Percentiles rank a stretch among this genome's conserved stretches.
Evolutionary conservation across 2,113 vertebrate species (phyloP).

Genomic region (Pseudorasbora parva): DNA sequence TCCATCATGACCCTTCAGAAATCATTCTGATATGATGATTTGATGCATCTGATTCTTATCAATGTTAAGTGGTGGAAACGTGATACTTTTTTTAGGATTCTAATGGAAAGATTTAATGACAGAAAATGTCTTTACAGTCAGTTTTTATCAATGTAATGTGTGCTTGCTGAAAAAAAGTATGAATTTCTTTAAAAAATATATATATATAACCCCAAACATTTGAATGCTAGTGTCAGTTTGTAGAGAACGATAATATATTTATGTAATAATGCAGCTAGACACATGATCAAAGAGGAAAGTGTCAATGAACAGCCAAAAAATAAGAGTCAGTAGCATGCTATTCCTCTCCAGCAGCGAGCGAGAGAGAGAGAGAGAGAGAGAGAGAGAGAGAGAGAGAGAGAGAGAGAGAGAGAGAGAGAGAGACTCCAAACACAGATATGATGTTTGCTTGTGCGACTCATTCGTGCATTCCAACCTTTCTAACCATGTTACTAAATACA

Average conservation of each 20-base stretch:
- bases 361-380: neutral
- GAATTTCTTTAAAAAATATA: no score
- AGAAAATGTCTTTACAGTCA: no score
- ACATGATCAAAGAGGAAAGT: neutral
- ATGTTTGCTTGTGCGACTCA: slow-evolving; percentile 49
- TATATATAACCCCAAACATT: no score
- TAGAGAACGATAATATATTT: neutral
- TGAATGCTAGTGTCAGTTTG: no score
- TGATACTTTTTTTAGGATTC: no score
- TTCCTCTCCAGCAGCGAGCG: neutral
- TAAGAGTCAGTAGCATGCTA: slow-evolving; percentile 7
- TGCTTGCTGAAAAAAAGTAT: no score
- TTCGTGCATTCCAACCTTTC: slow-evolving; percentile 56
- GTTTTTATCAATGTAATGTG: no score
- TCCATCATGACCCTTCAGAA: no score
- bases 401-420: slow-evolving; percentile 1
- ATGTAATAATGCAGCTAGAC: neutral
- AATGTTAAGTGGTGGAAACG: no score
- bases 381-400: neutral
- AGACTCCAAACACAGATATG: slow-evolving; percentile 59
- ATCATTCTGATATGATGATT: no score
- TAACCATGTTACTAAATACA: slow-evolving; percentile 37
- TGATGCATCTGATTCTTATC: no score
- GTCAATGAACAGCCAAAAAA: slow-evolving; percentile 3
- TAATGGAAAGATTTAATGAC: no score